Conservation (phyloP, 2,888 invertebrate species). For the Epirrhoe alternata region DNA sequence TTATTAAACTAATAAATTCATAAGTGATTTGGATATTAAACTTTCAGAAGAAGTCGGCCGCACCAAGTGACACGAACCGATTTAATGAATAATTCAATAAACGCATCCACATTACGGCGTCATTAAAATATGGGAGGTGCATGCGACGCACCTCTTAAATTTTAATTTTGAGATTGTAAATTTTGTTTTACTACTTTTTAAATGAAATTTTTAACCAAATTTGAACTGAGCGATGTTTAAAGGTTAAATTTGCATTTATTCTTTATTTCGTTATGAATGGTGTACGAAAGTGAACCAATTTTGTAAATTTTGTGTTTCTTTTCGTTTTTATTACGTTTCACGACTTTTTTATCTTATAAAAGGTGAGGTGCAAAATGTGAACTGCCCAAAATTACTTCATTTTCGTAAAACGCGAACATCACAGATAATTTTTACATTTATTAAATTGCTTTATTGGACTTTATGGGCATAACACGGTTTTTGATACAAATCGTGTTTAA, state of each 20-base stretch:
- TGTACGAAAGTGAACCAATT: not conserved
- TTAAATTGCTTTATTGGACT: conserved; percentile 28
- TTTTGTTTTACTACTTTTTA: conserved; percentile 24
- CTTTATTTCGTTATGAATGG: not conserved
- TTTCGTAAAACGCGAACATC: conserved; percentile 31
- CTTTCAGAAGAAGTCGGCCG: not conserved
- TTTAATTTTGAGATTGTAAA: conserved; percentile 31
- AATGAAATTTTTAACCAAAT: conserved; percentile 11
- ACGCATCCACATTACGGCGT: conserved; percentile 56
- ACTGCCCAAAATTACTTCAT: conserved; percentile 30
- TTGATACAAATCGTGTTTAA: conserved; percentile 18
- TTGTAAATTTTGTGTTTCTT: not conserved
- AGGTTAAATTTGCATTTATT: not conserved
- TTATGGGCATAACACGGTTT: conserved; percentile 16
- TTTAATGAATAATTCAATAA: conserved; percentile 60
- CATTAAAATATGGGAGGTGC: conserved; percentile 58
- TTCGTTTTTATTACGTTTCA: conserved; percentile 8
- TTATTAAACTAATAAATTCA: not conserved
- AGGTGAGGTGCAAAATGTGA: conserved; percentile 11
- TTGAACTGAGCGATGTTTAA: conserved; percentile 7
- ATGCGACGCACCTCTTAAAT: conserved; percentile 38
- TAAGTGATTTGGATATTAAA: not conserved
- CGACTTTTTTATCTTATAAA: conserved; percentile 24
- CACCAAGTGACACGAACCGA: conserved; percentile 1
- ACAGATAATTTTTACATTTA: conserved; percentile 31